Conservation (phyloP, 2,888 invertebrate species). For the Eupithecia dodoneata region DNA sequence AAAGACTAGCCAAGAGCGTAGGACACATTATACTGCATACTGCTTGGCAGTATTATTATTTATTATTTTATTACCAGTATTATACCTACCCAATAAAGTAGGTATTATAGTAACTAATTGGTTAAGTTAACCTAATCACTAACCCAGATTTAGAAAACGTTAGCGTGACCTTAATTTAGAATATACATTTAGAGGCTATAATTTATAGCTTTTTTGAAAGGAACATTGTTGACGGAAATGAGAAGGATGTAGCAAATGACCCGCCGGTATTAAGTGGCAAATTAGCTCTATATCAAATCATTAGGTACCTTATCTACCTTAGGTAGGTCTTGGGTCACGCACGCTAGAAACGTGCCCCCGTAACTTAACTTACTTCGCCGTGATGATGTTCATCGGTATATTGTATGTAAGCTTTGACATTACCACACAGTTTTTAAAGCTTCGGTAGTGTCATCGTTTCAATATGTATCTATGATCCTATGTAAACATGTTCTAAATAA, state of each 20-base stretch:
- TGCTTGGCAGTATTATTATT: background rate
- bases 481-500: too few species aligned
- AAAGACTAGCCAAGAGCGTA: too few species aligned
- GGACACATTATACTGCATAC: too few species aligned
- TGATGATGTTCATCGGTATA: background rate
- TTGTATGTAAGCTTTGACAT: background rate
- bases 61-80: background rate
- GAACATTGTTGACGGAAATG: background rate
- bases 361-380: background rate
- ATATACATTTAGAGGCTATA: too few species aligned
- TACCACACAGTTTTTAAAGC: too few species aligned
- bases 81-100: background rate
- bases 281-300: background rate
- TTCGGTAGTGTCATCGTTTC: too few species aligned
- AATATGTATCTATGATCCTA: too few species aligned
- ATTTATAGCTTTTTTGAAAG: background rate
- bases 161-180: background rate
- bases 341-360: background rate
- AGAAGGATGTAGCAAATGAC: background rate
- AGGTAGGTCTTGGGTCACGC: background rate
- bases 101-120: background rate
- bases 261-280: background rate
- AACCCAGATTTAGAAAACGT: background rate
- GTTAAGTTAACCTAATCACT: background rate
- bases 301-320: background rate